Conservation (phyloP, 2,797 vertebrate genomes). For the Characodon lateralis region DNA sequence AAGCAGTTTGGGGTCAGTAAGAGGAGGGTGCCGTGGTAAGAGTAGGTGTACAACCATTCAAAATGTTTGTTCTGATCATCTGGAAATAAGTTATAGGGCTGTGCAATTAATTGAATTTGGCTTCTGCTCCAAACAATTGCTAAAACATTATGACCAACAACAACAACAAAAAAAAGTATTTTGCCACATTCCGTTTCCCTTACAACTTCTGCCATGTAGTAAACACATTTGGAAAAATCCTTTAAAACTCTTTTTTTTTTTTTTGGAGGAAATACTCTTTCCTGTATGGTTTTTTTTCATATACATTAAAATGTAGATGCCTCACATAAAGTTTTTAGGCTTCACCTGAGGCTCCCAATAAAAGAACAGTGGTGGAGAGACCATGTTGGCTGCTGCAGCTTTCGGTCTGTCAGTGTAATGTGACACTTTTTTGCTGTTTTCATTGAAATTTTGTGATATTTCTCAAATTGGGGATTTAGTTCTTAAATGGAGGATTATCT, state of each 20-base stretch:
- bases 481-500: background rate
- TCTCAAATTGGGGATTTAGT: background rate
- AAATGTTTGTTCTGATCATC: conserved; percentile 23
- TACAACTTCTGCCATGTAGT: background rate
- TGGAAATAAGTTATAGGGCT: background rate
- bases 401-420: background rate
- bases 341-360: background rate
- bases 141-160: background rate
- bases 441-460: background rate
- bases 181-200: background rate
- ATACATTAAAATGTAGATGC: too few relatives aligned
- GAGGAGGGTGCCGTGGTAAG: background rate
- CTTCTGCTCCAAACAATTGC: background rate
- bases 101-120: background rate
- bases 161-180: background rate
- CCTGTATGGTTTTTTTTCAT: background rate
- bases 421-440: background rate
- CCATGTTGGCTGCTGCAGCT: background rate
- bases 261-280: background rate
- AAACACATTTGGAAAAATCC: background rate
- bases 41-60: conserved; percentile 45
- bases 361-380: background rate
- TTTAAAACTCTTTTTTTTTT: background rate
- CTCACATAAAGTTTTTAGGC: background rate
- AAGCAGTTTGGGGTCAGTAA: conserved; percentile 1